A percentile compares a stretch with the other conserved stretches of the same genome.
Evolutionary conservation across 2,888 invertebrate species (phyloP).

Genomic region (Amphipoea oculea): DNA sequence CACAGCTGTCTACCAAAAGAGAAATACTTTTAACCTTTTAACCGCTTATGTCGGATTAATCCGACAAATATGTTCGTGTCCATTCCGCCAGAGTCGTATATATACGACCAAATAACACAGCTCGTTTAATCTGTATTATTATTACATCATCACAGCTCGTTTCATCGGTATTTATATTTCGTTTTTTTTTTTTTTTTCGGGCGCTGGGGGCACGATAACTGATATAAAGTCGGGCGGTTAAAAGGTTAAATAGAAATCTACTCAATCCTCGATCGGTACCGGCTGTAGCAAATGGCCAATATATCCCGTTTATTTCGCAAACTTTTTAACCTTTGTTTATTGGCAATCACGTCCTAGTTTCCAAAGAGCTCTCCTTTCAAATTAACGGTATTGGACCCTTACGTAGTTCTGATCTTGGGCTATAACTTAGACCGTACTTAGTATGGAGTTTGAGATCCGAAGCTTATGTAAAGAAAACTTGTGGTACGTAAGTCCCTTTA

Average conservation of each 20-base stretch:
- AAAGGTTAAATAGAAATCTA: conserved; percentile 39
- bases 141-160: too few relatives aligned
- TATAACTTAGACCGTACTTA: conserved; percentile 21
- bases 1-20: conserved; percentile 15
- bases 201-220: too few relatives aligned
- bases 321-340: conserved; percentile 51
- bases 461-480: conserved; percentile 9
- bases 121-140: too few relatives aligned
- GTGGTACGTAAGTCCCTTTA: too few relatives aligned
- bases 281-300: conserved; percentile 37
- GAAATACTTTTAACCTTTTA: conserved; percentile 30
- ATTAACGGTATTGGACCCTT: conserved; percentile 20
- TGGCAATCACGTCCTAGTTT: conserved; percentile 29
- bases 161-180: too few relatives aligned
- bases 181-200: too few relatives aligned
- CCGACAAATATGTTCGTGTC: too few relatives aligned
- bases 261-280: conserved; percentile 25
- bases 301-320: conserved; percentile 46
- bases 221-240: too few relatives aligned
- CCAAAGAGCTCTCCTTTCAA: conserved; percentile 35
- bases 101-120: too few relatives aligned
- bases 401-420: neutral
- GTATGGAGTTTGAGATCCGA: neutral
- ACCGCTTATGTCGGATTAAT: too few relatives aligned
- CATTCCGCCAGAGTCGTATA: too few relatives aligned